Conservation (phyloP, 2,888 invertebrate species). For the Drosophila ezoana region DNA sequence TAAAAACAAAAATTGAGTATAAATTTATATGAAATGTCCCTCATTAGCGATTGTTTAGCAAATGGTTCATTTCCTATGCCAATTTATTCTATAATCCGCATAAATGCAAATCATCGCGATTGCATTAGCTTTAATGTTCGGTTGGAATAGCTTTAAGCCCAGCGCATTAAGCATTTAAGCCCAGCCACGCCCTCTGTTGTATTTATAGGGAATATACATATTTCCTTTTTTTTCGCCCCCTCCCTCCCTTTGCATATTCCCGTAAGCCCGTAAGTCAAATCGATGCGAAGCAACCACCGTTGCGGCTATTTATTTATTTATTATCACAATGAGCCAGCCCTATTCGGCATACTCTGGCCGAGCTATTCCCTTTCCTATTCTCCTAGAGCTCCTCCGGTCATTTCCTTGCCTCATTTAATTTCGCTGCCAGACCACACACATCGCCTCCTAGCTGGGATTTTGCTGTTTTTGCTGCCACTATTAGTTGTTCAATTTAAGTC, state of each 20-base stretch:
- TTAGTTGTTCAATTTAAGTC: constrained; percentile 63
- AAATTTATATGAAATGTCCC: not conserved
- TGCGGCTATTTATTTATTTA: constrained; percentile 66
- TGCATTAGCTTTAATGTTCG: constrained; percentile 48
- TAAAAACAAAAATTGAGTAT: not conserved
- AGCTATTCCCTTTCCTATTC: constrained; percentile 8
- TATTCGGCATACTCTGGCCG: constrained; percentile 33
- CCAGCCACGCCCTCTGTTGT: constrained; percentile 62
- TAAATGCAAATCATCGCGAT: constrained; percentile 49
- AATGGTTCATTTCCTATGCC: constrained; percentile 43
- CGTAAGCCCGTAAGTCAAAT: constrained; percentile 54
- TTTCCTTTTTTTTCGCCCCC: not conserved
- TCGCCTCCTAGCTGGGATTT: constrained; percentile 31
- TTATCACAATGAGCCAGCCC: constrained; percentile 76
- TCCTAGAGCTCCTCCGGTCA: constrained; percentile 32
- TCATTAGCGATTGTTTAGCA: constrained; percentile 22
- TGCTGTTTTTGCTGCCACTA: constrained; percentile 39
- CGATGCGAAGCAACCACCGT: constrained; percentile 31
- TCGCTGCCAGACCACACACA: constrained; percentile 61
- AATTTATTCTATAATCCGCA: constrained; percentile 35
- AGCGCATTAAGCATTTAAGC: constrained; percentile 62
- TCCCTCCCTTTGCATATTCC: constrained; percentile 32
- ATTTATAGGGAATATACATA: constrained; percentile 54
- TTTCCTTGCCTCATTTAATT: constrained; percentile 64
- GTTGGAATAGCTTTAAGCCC: constrained; percentile 52